A percentile compares a stretch with the other conserved stretches of the same genome.
phyloP scores from a whole-genome alignment of 2,888 invertebrate species.

The Lithophane leautieri region DNA sequence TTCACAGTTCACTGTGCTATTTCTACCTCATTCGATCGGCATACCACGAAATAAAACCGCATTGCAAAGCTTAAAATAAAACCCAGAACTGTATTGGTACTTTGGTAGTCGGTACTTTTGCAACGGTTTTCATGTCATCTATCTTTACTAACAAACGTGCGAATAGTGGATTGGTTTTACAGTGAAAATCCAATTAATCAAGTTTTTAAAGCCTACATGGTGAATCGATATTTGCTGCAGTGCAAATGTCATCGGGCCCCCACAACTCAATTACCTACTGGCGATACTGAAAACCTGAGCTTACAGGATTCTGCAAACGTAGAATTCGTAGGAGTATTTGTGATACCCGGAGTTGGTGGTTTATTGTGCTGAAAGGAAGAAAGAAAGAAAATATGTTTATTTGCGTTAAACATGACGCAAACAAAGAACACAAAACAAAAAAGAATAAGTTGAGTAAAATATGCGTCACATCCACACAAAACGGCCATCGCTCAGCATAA shows the following conservation, averaged over 20 bases:
- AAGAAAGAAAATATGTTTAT: no score
- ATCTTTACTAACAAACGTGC: conserved; percentile 34
- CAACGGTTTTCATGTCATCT: conserved; percentile 22
- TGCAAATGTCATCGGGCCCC: background rate
- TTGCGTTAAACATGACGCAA: no score
- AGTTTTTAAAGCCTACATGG: conserved; percentile 20
- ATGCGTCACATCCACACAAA: no score
- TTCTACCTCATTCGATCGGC: conserved; percentile 53
- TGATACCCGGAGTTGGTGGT: background rate
- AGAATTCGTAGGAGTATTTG: no score
- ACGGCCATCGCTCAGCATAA: no score
- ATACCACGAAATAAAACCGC: conserved; percentile 54
- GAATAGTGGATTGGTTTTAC: conserved; percentile 46
- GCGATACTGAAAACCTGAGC: background rate
- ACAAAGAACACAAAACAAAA: no score
- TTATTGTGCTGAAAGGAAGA: background rate
- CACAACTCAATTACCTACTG: conserved; percentile 19
- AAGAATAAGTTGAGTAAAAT: no score
- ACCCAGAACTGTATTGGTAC: conserved; percentile 22
- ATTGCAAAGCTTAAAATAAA: conserved; percentile 60
- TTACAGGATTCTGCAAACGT: background rate
- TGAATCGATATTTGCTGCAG: background rate
- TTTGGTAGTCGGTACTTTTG: conserved; percentile 38
- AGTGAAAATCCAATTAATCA: conserved; percentile 30
- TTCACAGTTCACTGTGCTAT: conserved; percentile 61